Base-by-base conservation (phyloP, 2,797 vertebrate genomes). In the Naso thynnoides region DNA sequence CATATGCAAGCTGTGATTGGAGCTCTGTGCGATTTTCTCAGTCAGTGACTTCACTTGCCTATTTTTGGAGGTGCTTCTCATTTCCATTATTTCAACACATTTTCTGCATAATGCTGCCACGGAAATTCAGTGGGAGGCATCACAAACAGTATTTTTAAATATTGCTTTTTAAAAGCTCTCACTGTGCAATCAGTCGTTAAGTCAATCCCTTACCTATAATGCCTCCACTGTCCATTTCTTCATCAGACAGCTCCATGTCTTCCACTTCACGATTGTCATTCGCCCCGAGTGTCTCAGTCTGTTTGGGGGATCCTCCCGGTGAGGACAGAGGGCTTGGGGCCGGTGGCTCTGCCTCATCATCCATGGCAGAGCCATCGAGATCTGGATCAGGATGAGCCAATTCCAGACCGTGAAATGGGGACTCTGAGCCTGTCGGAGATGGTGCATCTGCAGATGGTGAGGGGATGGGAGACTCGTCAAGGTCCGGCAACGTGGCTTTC, bases 191-290 rank as follows among this genome's bases (percentile, higher is more conserved):
- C 21, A 24, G 18, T 9, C 54, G 48, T 16, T 31, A 23, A 57
- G 3, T 26, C 11, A 10, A 15, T 19, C 29, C 9, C 79, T 86
- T 90, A 99, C 98, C 96, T 6, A 99, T 99, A 44, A 99, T 99
- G 68, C 81, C 74, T 3, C 77, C 65, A 7, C 85, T 66, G 44
- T 91, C 93, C 0, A 89, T 76, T 10, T 98, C 98, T 21, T 98
- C 96, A 0, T 99, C 98, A 0, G 98, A 99, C 0, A 99, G 95
- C 19, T 99, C 98, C 98, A 99, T 99, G 91, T 99, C 98, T 42
- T 99, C 97, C 53, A 98, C 96, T 0, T 97, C 96, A 0, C 96
- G 94, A 45, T 99, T 99, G 84, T 99, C 97, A 0, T 90, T 87
- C 82, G 57, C 89, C 79, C 91, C 93, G 0, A 90, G 44, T 6